Base-by-base conservation (phyloP, 2,888 invertebrate genomes). In the Aproaerema taeniolella region DNA sequence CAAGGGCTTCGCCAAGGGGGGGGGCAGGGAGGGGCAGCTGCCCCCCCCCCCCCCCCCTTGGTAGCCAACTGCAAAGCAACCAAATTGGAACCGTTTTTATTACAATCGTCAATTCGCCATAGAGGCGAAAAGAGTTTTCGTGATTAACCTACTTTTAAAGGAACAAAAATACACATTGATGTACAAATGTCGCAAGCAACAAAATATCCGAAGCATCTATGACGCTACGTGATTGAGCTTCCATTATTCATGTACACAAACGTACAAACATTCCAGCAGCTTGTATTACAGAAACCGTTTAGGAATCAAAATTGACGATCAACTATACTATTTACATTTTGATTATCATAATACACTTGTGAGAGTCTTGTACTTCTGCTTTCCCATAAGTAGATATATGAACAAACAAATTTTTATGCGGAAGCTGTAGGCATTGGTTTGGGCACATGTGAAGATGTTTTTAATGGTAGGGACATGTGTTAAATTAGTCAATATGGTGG, bases 271-370 rank as follows among this genome's bases (percentile, higher is more conserved):
- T 28, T 31, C 36, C 31, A 26, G 15, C 45, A 49, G 48, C 43
- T 45, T 42, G 41, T 43, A 46, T 50, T 48, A 52, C 52, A 46
- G 47, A 55, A 56, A 55, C 49, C 44, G 47, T 56, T 58, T 53
- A 49, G 49, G 53, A 58, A 56, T 54, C 50, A 48, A 53, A 60
- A 61, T 58, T 58, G 62, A 61, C 59, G n/a, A 57, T 51, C 42
- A 44, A 48, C 42, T 35, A 20, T n/a, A n/a, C n/a, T n/a, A n/a
- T n/a, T n/a, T 24, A 50, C 45, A 35, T 44, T 61, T 42, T 43
- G 38, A 63, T 66, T 67, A 65, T 54, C 66, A 66, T 67, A 58
- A 51, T 50, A 49, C 28, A 16, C 25, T 53, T 67, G 66, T 66
- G 72, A 67, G 66, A 69, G 53, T 45, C 48, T 4, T 40, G 34